Conservation (phyloP, 2,888 invertebrate species). For the Acrobasis suavella region DNA sequence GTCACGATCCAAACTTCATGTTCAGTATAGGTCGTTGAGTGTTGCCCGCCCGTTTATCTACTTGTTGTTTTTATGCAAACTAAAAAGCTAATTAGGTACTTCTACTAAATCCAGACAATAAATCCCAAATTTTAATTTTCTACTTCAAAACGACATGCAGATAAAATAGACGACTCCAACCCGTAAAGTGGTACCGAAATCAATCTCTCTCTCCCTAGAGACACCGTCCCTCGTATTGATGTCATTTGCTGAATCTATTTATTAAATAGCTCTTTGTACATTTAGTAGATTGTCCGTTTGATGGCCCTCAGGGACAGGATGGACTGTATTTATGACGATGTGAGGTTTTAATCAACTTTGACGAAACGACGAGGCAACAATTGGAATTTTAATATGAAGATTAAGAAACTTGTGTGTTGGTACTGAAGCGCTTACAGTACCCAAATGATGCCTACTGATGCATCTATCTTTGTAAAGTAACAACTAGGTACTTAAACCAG, state of each 20-base stretch:
- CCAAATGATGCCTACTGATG: no score
- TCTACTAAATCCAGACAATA: no score
- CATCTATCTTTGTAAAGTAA: no score
- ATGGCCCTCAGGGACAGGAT: constrained; percentile 5
- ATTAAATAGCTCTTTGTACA: constrained; percentile 24
- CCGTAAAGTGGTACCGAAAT: constrained; percentile 19
- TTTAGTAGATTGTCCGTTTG: constrained; percentile 22
- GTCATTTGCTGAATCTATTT: constrained; percentile 22
- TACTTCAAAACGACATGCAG: constrained; percentile 70
- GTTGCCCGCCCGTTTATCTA: no score
- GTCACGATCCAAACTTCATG: no score
- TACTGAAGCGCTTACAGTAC: no score
- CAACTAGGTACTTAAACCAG: no score
- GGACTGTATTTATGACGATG: constrained; percentile 9
- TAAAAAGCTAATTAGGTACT: no score
- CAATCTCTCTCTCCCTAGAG: constrained; percentile 19
- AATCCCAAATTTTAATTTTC: neutral
- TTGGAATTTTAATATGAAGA: neutral
- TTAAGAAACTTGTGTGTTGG: no score
- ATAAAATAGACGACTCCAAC: constrained; percentile 42
- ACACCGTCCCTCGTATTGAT: constrained; percentile 21
- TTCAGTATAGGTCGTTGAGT: no score
- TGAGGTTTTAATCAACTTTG: constrained; percentile 1
- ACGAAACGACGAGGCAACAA: neutral
- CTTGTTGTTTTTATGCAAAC: no score